phyloP scores from a whole-genome alignment of 2,797 vertebrate species.

The Pangasius mekongensis region DNA sequence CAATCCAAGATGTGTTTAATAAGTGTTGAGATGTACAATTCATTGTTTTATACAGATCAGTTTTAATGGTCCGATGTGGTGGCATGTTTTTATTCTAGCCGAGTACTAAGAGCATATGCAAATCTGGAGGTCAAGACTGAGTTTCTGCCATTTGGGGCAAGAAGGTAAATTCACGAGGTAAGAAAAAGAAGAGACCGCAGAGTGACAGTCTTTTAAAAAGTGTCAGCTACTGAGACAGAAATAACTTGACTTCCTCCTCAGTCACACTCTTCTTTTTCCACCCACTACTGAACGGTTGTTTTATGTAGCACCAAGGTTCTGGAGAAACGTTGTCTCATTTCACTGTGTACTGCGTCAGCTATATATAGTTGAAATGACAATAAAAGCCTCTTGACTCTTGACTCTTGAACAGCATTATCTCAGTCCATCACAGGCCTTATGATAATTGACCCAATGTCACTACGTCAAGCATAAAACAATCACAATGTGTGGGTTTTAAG shows the following conservation, averaged over 20 bases:
- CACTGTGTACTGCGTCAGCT: too few relatives aligned
- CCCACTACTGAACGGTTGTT: not conserved
- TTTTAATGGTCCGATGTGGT: not conserved
- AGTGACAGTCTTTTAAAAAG: not conserved
- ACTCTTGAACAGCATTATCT: too few relatives aligned
- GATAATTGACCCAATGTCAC: not conserved
- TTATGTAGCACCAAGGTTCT: too few relatives aligned
- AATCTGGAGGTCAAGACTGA: not conserved
- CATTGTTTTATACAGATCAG: not conserved
- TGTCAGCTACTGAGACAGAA: not conserved
- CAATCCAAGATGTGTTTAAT: not conserved
- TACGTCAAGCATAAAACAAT: not conserved
- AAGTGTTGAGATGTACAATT: not conserved
- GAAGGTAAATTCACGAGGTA: not conserved
- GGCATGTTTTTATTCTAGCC: not conserved
- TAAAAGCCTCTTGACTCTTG: too few relatives aligned
- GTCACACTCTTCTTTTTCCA: not conserved
- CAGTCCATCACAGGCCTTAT: not conserved
- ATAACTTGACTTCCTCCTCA: constrained; percentile 19
- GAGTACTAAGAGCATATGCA: not conserved
- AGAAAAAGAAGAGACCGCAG: not conserved
- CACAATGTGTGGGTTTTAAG: not conserved
- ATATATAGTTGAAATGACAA: too few relatives aligned
- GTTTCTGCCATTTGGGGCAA: not conserved
- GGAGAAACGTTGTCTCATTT: too few relatives aligned